Evolutionary conservation across 2,113 vertebrate genomes (phyloP).

Genomic region (Lamprologus sp.): DNA sequence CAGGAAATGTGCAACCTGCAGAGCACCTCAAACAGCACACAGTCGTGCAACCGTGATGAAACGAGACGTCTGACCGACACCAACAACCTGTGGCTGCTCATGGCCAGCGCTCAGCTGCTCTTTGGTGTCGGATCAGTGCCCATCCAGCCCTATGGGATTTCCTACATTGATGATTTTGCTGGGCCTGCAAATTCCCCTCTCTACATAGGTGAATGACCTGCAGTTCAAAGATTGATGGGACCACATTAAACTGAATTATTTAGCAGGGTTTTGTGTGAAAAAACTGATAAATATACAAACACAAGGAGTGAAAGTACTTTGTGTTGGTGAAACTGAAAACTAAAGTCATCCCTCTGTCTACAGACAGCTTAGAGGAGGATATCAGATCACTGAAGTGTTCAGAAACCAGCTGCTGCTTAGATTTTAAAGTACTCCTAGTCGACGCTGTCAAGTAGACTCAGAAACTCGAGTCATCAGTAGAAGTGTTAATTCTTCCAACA

Average conservation of each 20-base stretch:
- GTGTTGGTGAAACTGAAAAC: neutral
- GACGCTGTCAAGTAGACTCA: neutral
- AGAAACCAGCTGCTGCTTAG: neutral
- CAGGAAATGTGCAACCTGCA: constrained; percentile 55
- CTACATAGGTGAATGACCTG: constrained; percentile 81
- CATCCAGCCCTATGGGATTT: constrained; percentile 95
- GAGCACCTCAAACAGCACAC: constrained; percentile 22
- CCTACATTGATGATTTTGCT: constrained; percentile 91
- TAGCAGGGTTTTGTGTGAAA: neutral
- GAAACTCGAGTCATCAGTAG: neutral
- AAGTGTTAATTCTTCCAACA: neutral
- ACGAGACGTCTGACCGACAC: constrained; percentile 59
- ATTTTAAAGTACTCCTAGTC: neutral
- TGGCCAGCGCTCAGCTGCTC: constrained; percentile 86
- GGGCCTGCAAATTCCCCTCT: constrained; percentile 83
- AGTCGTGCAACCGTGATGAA: constrained; percentile 40
- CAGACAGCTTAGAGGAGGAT: neutral
- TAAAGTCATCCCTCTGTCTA: neutral
- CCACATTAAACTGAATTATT: neutral
- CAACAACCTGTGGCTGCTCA: constrained; percentile 81
- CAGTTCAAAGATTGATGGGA: neutral
- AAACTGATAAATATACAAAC: neutral
- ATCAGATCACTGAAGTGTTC: neutral
- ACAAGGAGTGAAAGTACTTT: neutral
- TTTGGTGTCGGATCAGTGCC: constrained; percentile 90